Percentiles rank a stretch among this genome's conserved stretches.
Conservation (phyloP, 2,888 invertebrate species). For the Phortica magna region DNA sequence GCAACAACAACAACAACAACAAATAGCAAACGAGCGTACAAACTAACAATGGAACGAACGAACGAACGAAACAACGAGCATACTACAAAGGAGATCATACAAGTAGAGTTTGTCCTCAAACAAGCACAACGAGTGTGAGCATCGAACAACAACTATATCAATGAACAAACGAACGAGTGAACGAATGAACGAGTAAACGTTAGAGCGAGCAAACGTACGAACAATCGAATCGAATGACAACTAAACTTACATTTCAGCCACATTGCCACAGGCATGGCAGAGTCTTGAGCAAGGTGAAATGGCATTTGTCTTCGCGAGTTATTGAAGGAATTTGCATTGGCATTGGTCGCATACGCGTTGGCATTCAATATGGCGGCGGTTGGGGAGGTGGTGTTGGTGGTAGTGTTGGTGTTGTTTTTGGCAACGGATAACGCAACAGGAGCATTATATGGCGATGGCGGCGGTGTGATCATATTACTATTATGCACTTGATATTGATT, state of each 20-base stretch:
- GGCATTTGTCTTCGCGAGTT: slow-evolving; percentile 54
- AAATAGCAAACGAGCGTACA: slow-evolving; percentile 33
- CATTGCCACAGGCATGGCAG: slow-evolving; percentile 69
- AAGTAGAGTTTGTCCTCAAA: neutral
- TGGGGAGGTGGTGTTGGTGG: slow-evolving; percentile 47
- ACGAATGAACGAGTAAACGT: slow-evolving; percentile 35
- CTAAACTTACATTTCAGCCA: slow-evolving; percentile 76
- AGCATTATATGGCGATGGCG: slow-evolving; percentile 35
- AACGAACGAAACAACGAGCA: slow-evolving; percentile 37
- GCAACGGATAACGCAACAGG: neutral
- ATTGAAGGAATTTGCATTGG: slow-evolving; percentile 59
- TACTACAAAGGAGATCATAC: neutral
- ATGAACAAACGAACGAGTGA: neutral
- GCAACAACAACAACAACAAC: slow-evolving; percentile 41
- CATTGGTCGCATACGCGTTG: slow-evolving; percentile 51
- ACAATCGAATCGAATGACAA: slow-evolving; percentile 53
- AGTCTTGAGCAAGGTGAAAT: slow-evolving; percentile 56
- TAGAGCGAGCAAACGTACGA: slow-evolving; percentile 50
- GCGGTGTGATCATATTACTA: slow-evolving; percentile 14
- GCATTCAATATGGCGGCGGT: slow-evolving; percentile 21
- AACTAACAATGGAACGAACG: neutral
- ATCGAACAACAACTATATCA: neutral
- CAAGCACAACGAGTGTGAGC: neutral
- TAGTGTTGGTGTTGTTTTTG: neutral
- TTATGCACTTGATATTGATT: neutral